Evolutionary conservation across 2,888 invertebrate genomes (phyloP).

Genomic region (Drosophila leonis): DNA sequence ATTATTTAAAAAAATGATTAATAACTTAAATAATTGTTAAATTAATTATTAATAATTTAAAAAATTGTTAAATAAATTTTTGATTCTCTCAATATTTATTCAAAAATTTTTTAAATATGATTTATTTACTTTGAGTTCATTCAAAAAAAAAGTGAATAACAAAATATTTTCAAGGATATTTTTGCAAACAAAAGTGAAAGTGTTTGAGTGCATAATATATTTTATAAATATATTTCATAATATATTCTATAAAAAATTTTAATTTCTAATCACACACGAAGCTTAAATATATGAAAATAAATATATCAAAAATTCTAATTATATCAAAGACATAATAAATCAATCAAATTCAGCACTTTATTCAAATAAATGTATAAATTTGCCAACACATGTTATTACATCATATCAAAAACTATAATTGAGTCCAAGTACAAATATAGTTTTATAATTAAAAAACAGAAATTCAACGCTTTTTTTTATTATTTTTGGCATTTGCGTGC

Average conservation of each 20-base stretch:
- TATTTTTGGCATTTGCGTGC: constrained; percentile 66
- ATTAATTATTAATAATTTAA: no score
- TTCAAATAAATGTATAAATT: background rate
- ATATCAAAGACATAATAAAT: background rate
- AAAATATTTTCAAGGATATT: background rate
- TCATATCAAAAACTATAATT: constrained; percentile 44
- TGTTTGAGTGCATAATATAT: background rate
- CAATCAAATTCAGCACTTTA: no score
- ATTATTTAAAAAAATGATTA: background rate
- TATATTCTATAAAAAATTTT: background rate
- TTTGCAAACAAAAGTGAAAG: background rate
- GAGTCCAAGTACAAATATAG: constrained; percentile 41
- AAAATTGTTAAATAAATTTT: no score
- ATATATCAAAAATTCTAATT: background rate
- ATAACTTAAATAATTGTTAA: no score
- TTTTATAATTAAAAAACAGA: constrained; percentile 12
- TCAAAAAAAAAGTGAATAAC: background rate
- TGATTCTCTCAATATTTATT: no score
- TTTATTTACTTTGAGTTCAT: background rate
- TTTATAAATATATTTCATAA: background rate
- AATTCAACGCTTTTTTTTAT: background rate
- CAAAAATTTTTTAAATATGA: no score
- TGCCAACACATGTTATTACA: constrained; percentile 49
- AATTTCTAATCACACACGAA: background rate
- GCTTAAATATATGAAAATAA: background rate